Evolutionary conservation across 2,888 invertebrate genomes (phyloP).

Genomic region (Andrena trimmerana): DNA sequence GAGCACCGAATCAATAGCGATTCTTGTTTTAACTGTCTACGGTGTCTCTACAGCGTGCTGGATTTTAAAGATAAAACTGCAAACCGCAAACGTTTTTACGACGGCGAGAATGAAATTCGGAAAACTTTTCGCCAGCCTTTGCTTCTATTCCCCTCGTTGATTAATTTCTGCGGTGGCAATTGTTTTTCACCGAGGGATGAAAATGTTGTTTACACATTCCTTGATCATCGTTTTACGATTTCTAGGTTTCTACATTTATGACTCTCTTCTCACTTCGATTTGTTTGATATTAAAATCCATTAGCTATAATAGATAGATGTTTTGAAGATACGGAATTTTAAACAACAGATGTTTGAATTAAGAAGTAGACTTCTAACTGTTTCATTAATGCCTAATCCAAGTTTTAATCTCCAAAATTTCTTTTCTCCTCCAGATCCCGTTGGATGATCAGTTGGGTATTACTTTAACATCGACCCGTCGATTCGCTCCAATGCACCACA

Average conservation of each 20-base stretch:
- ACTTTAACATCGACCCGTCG: not conserved
- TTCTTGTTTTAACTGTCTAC: constrained; percentile 19
- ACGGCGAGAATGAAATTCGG: not conserved
- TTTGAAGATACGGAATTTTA: no score
- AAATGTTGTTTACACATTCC: not conserved
- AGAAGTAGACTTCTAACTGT: no score
- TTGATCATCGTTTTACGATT: no score
- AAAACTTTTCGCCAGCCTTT: not conserved
- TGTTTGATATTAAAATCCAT: no score
- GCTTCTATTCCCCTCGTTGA: not conserved
- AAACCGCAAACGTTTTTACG: constrained; percentile 8
- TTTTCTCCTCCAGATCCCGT: not conserved
- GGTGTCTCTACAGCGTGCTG: not conserved
- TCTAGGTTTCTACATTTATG: no score
- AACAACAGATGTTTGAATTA: no score
- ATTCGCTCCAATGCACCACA: constrained; percentile 3
- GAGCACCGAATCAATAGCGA: constrained; percentile 23
- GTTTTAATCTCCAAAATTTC: not conserved
- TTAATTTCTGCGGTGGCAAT: not conserved
- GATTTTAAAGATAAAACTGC: constrained; percentile 18
- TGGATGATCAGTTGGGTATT: not conserved
- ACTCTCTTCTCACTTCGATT: no score
- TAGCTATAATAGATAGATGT: no score
- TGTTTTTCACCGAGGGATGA: not conserved
- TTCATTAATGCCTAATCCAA: no score